Conservation (phyloP, 2,888 invertebrate species). For the Temnothorax unifasciatus region DNA sequence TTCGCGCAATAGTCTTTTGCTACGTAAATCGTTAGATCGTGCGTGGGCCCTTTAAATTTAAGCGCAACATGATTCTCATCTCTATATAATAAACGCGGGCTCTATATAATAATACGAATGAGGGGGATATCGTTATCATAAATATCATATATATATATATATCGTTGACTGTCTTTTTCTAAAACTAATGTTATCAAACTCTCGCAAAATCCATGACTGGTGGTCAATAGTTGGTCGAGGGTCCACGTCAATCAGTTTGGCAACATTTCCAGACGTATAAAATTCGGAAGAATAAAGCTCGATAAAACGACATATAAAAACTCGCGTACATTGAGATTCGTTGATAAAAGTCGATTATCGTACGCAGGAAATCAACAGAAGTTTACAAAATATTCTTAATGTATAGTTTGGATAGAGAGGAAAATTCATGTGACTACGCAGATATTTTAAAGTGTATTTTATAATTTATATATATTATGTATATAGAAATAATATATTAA, state of each 20-base stretch:
- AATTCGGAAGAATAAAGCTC: slow-evolving; percentile 25
- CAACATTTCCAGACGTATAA: neutral
- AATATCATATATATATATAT: slow-evolving; percentile 26
- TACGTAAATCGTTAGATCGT: slow-evolving; percentile 7
- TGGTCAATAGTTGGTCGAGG: slow-evolving; percentile 53
- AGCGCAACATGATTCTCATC: slow-evolving; percentile 63
- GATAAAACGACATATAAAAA: slow-evolving; percentile 16
- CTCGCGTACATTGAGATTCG: neutral
- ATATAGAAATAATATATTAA: neutral
- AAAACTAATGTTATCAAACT: slow-evolving; percentile 63
- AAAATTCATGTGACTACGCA: neutral
- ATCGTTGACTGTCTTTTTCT: slow-evolving; percentile 52
- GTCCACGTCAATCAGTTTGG: slow-evolving; percentile 45
- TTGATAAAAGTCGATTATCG: neutral
- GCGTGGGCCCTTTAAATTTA: slow-evolving; percentile 21
- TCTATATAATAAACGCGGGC: slow-evolving; percentile 60
- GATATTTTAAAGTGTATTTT: slow-evolving; percentile 12
- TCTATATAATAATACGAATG: slow-evolving; percentile 27
- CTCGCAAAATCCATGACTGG: slow-evolving; percentile 77
- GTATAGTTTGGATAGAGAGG: neutral
- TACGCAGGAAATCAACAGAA: slow-evolving; percentile 1
- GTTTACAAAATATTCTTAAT: slow-evolving; percentile 25
- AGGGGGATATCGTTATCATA: slow-evolving; percentile 33
- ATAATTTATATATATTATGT: neutral
- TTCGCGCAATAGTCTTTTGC: slow-evolving; percentile 6